Evolutionary conservation across 2,888 invertebrate genomes (phyloP), one percentile per base, ranked within the genome.

Genomic region (Arctia plantaginis): DNA sequence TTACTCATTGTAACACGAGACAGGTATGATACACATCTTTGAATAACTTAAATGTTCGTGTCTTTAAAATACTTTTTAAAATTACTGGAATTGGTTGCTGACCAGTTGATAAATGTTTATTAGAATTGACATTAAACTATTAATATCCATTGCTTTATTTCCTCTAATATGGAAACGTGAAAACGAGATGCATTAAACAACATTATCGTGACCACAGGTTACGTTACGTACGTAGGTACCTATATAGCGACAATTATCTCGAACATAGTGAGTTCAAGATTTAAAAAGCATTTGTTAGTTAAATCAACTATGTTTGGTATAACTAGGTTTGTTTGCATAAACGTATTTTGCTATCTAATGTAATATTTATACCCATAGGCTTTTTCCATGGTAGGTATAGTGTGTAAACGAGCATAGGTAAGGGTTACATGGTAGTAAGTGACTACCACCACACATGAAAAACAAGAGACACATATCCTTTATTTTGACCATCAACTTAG

Each of bases 1-100:
- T 94, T 92, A 82, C 80, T 80, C 82, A 93, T 91, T 93, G 93
- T 93, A 91, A 90, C 86, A 87, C 87, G 90, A 89, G 86, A 84
- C 85, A 55, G 51, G 84, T 67, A 81, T 75, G 92, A 92, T 91
- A 90, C 85, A 86, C 86, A 92, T 93, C 91, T 86, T 75, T 69
- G 75, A 77, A 78, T 81, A 83, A 79, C 83, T 81, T 81, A 81
- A 80, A 82, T 78, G 83, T 75, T 82, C 83, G 82, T 84, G 69
- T 83, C 74, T 83, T 86, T 82, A 84, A 83, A 81, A 82, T 82
- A 35, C 80, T 79, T 82, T 82, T 72, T 71, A 75, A 77, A 77
- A 85, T 87, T 74, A 71, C 78, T 85, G 41, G 69, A 27, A 69
- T 33, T 39, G 55, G 20, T 30, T 41, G 12, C 27, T 27, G 62